Percentiles rank a stretch among this genome's conserved stretches.
Evolutionary conservation across 2,888 invertebrate genomes (phyloP).

Genomic region (Galerucella calmariensis): DNA sequence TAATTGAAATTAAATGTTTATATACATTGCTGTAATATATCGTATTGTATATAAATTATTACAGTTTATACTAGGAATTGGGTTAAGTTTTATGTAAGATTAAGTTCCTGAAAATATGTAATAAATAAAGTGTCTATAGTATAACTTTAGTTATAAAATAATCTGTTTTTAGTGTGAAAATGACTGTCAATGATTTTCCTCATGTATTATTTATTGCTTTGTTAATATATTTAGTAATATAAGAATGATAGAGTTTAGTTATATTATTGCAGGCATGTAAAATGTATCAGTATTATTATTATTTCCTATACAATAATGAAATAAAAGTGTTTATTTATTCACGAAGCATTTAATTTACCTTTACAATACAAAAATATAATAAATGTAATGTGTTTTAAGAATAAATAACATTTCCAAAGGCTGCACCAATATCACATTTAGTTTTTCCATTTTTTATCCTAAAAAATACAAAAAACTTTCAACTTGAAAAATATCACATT

Average conservation of each 20-base stretch:
- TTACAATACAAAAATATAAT: conserved; percentile 36
- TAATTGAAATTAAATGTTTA: conserved; percentile 18
- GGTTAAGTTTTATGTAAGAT: conserved; percentile 19
- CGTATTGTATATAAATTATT: conserved; percentile 20
- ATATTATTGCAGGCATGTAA: conserved; percentile 55
- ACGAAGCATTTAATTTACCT: conserved; percentile 25
- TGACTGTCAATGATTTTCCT: conserved; percentile 38
- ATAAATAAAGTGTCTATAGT: conserved; percentile 22
- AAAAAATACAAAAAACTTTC: background rate
- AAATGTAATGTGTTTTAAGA: conserved; percentile 9
- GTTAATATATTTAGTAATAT: conserved; percentile 49
- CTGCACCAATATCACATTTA: conserved; percentile 37
- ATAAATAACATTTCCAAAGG: conserved; percentile 33
- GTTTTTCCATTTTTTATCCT: conserved; percentile 58
- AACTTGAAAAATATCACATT: conserved; percentile 10
- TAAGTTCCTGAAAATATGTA: conserved; percentile 30
- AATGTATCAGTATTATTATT: conserved; percentile 64
- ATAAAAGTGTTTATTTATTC: conserved; percentile 52
- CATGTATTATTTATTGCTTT: conserved; percentile 56
- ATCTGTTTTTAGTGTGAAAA: conserved; percentile 36
- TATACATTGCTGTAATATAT: conserved; percentile 23
- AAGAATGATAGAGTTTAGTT: conserved; percentile 47
- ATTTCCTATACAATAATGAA: conserved; percentile 57
- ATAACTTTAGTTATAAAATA: conserved; percentile 20
- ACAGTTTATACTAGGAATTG: conserved; percentile 18